Conservation (phyloP, 2,888 invertebrate genomes). For the Mesorhabditis belari region DNA sequence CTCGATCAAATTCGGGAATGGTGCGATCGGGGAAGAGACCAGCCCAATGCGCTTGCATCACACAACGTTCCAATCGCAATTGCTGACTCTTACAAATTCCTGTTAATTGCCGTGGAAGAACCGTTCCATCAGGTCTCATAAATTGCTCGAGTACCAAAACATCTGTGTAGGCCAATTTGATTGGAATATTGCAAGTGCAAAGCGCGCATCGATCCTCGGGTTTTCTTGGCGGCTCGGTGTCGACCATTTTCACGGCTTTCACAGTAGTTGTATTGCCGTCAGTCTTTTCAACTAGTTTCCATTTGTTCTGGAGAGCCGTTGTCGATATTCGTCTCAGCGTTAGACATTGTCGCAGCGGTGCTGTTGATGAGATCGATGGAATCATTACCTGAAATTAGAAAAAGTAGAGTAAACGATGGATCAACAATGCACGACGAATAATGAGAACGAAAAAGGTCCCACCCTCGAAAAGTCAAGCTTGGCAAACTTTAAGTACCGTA, state of each 20-base stretch:
- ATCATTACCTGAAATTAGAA: not conserved
- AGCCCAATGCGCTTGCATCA: slow-evolving; percentile 52
- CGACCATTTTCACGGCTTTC: slow-evolving; percentile 15
- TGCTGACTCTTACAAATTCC: slow-evolving; percentile 50
- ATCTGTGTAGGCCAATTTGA: slow-evolving; percentile 48
- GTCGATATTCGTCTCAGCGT: not conserved
- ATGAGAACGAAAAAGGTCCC: no score
- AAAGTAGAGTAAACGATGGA: no score
- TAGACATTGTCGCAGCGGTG: not conserved
- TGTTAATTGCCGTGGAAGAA: slow-evolving; percentile 51
- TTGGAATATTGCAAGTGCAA: slow-evolving; percentile 45
- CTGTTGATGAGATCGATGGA: not conserved
- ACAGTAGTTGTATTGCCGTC: slow-evolving; percentile 14
- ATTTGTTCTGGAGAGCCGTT: not conserved
- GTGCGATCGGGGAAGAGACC: slow-evolving; percentile 56
- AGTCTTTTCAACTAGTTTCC: slow-evolving; percentile 9
- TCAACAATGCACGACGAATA: no score
- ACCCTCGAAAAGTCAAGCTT: no score
- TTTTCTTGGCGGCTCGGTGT: slow-evolving; percentile 9
- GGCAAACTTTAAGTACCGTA: no score
- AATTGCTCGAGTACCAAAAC: slow-evolving; percentile 54
- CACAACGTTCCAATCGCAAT: slow-evolving; percentile 45
- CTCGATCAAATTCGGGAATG: slow-evolving; percentile 41
- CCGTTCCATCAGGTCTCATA: slow-evolving; percentile 53
- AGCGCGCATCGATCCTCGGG: slow-evolving; percentile 27